These are phyloP conservation scores for Paramormyrops hopkinsi DNA, from an alignment of 2,797 vertebrate species.

Conservation along the genomic window DNA sequence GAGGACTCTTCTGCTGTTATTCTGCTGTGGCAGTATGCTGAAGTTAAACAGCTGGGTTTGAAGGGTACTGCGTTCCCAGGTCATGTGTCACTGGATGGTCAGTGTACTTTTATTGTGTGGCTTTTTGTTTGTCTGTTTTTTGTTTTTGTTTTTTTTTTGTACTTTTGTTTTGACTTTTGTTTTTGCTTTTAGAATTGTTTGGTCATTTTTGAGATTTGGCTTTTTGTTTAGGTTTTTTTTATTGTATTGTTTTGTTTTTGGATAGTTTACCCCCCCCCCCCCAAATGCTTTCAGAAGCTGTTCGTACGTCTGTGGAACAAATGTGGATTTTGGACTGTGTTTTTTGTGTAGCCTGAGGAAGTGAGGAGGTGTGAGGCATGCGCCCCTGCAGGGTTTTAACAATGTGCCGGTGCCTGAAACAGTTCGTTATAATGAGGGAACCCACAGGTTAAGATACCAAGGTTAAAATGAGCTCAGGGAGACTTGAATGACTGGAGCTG, in stretches of 20 bases:
- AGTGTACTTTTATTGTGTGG: background rate
- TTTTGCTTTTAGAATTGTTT: background rate
- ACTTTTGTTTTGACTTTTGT: background rate
- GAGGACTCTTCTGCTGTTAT: background rate
- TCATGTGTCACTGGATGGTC: background rate
- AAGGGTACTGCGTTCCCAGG: background rate
- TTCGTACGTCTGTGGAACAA: background rate
- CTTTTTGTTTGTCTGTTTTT: background rate
- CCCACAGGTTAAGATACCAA: background rate
- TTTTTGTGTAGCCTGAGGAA: background rate
- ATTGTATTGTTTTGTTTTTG: background rate
- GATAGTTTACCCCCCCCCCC: background rate
- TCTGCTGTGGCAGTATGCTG: background rate
- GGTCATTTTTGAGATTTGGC: background rate
- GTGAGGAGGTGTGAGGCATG: background rate
- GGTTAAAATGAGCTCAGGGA: constrained; percentile 21
- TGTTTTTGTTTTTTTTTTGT: background rate
- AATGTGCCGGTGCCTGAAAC: background rate
- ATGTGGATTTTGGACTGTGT: background rate
- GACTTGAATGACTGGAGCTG: constrained; percentile 12
- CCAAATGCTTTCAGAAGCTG: background rate
- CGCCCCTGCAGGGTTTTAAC: background rate
- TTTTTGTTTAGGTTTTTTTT: background rate
- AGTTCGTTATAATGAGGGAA: background rate
- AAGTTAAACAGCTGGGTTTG: background rate